Conservation (phyloP, 2,888 invertebrate genomes). For the Meloe dianella region DNA sequence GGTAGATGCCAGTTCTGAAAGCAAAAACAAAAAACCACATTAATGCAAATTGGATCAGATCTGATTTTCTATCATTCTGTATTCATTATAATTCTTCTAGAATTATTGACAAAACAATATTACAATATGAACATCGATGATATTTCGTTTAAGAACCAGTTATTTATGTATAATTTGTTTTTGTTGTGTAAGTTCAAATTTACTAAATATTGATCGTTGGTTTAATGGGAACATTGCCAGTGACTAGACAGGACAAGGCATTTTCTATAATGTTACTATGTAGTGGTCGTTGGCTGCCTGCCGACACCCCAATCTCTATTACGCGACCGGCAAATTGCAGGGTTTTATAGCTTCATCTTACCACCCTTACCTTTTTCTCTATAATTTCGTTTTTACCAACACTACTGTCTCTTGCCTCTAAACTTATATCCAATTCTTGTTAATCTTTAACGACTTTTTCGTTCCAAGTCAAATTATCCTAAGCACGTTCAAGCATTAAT, state of each 20-base stretch:
- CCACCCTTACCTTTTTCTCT: conserved; percentile 39
- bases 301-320: conserved; percentile 50
- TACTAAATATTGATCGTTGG: conserved; percentile 28
- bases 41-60: background rate
- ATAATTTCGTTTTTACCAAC: conserved; percentile 27
- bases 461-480: background rate
- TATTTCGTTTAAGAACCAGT: no score
- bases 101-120: no score
- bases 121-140: no score
- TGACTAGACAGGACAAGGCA: conserved; percentile 30
- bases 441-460: conserved; percentile 13
- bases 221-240: conserved; percentile 19
- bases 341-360: conserved; percentile 51
- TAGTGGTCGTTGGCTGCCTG: conserved; percentile 40
- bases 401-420: conserved; percentile 20
- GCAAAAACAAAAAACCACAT: background rate
- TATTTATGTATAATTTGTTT: background rate
- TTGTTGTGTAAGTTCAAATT: conserved; percentile 5
- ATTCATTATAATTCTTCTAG: no score
- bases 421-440: conserved; percentile 16
- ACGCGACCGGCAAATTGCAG: conserved; percentile 51
- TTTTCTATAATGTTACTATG: conserved; percentile 22
- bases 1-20: background rate
- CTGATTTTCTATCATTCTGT: background rate
- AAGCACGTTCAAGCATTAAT: background rate